Percentiles rank a stretch among this genome's conserved stretches.
Conservation (phyloP, 2,797 vertebrate species). For the Cyprinodon diabolis region DNA sequence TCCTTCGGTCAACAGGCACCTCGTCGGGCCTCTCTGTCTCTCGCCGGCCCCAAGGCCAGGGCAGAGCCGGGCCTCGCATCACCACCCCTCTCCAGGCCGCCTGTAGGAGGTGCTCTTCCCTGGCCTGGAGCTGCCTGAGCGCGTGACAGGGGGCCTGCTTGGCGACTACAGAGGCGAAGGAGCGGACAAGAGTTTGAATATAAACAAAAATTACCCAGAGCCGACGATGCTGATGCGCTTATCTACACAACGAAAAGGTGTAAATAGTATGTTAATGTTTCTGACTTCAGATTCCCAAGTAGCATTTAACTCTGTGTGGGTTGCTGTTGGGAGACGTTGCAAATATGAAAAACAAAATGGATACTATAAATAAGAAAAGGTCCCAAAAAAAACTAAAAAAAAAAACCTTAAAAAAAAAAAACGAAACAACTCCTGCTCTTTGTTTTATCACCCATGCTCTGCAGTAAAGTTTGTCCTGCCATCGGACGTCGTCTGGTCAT, state of each 20-base stretch:
- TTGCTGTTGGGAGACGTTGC: slow-evolving; percentile 91
- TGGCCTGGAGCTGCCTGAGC: slow-evolving; percentile 84
- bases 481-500: slow-evolving; percentile 87
- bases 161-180: slow-evolving; percentile 94
- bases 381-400: slow-evolving; percentile 47
- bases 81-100: slow-evolving; percentile 84
- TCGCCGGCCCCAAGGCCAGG: slow-evolving; percentile 67
- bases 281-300: slow-evolving; percentile 93
- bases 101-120: slow-evolving; percentile 91
- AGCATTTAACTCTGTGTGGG: slow-evolving; percentile 88
- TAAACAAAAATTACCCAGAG: slow-evolving; percentile 87
- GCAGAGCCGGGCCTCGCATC: slow-evolving; percentile 89
- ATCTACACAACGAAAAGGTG: slow-evolving; percentile 96
- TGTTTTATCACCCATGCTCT: slow-evolving; percentile 93
- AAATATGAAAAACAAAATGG: slow-evolving; percentile 84
- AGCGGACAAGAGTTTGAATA: slow-evolving; percentile 92
- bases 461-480: slow-evolving; percentile 93
- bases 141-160: slow-evolving; percentile 86
- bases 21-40: slow-evolving; percentile 74
- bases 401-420: slow-evolving; percentile 43
- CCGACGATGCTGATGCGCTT: slow-evolving; percentile 90
- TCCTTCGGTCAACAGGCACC: slow-evolving; percentile 83
- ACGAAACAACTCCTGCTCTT: slow-evolving; percentile 80
- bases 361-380: slow-evolving; percentile 79
- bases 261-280: slow-evolving; percentile 99